Conservation (phyloP, 2,797 vertebrate genomes). For the Microctenopoma stevenorrisi region DNA sequence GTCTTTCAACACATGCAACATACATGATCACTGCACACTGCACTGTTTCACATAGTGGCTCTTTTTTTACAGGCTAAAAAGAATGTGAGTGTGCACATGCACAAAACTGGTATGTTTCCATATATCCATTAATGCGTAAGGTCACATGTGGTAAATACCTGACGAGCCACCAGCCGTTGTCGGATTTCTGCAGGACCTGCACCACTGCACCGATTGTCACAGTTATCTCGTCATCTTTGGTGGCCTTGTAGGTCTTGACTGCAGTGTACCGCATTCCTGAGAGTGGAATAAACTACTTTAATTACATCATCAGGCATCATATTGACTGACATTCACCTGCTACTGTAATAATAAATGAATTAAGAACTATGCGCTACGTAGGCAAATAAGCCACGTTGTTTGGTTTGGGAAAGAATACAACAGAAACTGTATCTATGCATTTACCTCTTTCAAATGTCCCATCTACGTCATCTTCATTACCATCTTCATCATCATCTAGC, state of each 20-base stretch:
- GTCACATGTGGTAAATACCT: slow-evolving; percentile 73
- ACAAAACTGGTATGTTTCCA: no score
- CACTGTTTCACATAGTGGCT: no score
- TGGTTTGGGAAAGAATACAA: background rate
- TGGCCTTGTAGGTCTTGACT: slow-evolving; percentile 79
- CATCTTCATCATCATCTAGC: slow-evolving; percentile 36
- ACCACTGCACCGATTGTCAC: slow-evolving; percentile 82
- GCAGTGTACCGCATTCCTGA: slow-evolving; percentile 83
- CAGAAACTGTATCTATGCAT: background rate
- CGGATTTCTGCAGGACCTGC: slow-evolving; percentile 83
- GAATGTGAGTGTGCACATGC: background rate
- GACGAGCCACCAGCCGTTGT: slow-evolving; percentile 93
- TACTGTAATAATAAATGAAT: background rate
- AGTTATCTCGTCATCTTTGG: slow-evolving; percentile 84
- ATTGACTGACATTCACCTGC: background rate
- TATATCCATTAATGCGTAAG: no score
- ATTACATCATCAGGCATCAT: background rate
- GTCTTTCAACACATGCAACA: no score
- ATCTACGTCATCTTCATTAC: slow-evolving; percentile 48
- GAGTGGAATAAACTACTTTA: background rate
- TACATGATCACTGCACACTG: no score
- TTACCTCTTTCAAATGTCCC: slow-evolving; percentile 51
- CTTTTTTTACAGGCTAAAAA: background rate
- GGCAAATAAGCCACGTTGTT: no score
- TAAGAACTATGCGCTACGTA: background rate